Base-by-base conservation (phyloP, 2,797 vertebrate genomes). In the Margarornis squamiger region DNA sequence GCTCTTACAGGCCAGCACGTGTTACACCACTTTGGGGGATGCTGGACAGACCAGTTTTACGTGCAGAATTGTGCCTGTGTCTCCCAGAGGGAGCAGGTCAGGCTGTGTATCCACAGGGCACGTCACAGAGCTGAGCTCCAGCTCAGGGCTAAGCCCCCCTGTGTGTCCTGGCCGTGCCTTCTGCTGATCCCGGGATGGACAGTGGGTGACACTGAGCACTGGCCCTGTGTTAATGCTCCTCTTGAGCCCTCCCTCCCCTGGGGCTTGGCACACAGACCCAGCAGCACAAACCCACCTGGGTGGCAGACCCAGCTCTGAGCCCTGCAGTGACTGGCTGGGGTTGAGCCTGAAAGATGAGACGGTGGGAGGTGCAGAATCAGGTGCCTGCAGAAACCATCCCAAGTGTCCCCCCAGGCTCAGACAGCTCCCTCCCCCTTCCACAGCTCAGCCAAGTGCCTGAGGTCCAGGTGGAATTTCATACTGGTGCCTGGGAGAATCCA, bases 131-230 rank as follows among this genome's bases (percentile, higher is more conserved):
- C 77, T 24, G 41, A 83, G 59, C 82, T 73, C 65, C 75, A 23
- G 71, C 62, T 12, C 51, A 12, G 63, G 55, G n/a, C 59, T 89
- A 19, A 93, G 70, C 77, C 59, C 49, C 58, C n/a, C 0, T 10
- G 21, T 2, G 21, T 20, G 55, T 57, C 48, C 78, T 21, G 2
- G 6, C 21, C 4, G n/a, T 46, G 41, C 15, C 68, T 80, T 29
- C 80, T 66, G 81, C 66, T 24, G 62, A 39, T 16, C 39, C 32
- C 21, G 1, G 32, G 27, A 10, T 0, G 58, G 63, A 48, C 54
- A 55, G 9, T 7, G 0, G 7, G 2, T 3, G 11, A 4, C 62
- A 8, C 0, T 3, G 41, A 65, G 59, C 55, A 8, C 39, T 13
- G 20, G 14, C 4, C 16, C 36, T 23, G 32, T 10, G 30, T 21